Conservation (phyloP, 2,113 vertebrate genomes). For the Cardinalis cardinalis region DNA sequence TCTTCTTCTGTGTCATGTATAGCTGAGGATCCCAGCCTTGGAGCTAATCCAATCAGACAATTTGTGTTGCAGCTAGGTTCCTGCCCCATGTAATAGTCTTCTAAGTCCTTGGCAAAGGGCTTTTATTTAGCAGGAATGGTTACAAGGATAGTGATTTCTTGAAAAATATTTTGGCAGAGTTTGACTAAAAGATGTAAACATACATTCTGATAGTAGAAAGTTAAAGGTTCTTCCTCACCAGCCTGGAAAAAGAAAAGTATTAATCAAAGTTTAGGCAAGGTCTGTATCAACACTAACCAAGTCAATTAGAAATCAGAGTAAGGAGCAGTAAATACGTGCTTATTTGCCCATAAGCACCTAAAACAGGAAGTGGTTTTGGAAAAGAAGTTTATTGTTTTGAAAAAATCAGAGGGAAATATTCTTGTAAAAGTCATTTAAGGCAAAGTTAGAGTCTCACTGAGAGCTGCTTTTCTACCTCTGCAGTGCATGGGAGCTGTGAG, state of each 20-base stretch:
- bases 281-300: not conserved
- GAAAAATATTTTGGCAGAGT: not conserved
- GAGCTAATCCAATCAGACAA: not conserved
- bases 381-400: not conserved
- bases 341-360: not conserved
- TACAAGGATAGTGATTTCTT: not conserved
- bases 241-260: not conserved
- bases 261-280: not conserved
- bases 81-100: not conserved
- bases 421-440: not conserved
- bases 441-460: not conserved
- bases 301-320: not conserved
- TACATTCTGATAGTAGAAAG: not conserved
- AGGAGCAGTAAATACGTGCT: not conserved
- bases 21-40: not conserved
- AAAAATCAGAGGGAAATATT: not conserved
- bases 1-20: not conserved
- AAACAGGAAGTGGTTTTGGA: not conserved
- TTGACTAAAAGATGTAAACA: not conserved
- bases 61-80: not conserved
- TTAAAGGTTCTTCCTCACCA: not conserved
- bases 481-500: not conserved
- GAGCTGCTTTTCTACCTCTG: not conserved
- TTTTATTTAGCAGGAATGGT: not conserved
- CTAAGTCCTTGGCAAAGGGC: not conserved